Evolutionary conservation across 1,140 invertebrate genomes (phyloP).

Genomic region (Amphibalanus amphitrite): DNA sequence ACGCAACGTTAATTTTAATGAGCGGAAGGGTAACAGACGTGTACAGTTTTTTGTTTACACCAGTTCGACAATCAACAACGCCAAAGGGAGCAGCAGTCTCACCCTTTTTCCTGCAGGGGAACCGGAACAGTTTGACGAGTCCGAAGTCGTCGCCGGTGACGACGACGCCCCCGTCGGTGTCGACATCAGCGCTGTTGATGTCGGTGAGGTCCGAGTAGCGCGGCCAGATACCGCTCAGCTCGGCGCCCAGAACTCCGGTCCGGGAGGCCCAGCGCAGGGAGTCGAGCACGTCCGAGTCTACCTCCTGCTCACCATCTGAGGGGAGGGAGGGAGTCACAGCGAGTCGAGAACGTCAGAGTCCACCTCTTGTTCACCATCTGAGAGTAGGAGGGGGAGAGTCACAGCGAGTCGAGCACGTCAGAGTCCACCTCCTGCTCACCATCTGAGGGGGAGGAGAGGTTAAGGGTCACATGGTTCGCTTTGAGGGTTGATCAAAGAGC

Average conservation of each 20-base stretch:
- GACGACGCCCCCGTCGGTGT: conserved; percentile 11
- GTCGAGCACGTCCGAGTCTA: conserved; percentile 11
- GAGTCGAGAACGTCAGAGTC: background rate
- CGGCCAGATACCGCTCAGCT: conserved; percentile 16
- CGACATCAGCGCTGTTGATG: conserved; percentile 16
- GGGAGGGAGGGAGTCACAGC: no score
- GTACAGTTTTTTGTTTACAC: no score
- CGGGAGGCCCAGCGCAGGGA: conserved; percentile 13
- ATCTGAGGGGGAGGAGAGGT: no score
- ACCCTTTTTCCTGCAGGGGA: conserved; percentile 17
- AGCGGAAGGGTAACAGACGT: no score
- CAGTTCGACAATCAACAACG: no score
- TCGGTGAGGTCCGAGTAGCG: conserved; percentile 17
- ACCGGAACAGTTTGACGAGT: conserved; percentile 17
- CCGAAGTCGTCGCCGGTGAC: conserved; percentile 17
- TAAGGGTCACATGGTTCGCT: no score
- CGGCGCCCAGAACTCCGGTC: conserved; percentile 15
- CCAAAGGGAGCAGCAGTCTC: background rate
- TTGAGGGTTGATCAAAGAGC: no score
- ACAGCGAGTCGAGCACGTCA: background rate
- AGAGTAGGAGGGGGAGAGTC: no score
- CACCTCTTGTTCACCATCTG: background rate
- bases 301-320: conserved; percentile 9
- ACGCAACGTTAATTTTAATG: no score
- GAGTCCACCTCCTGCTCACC: background rate